These are phyloP conservation scores for Sterrhoptilus dennistouni DNA, from an alignment of 2,113 vertebrate genomes.

Conservation along the genomic window DNA sequence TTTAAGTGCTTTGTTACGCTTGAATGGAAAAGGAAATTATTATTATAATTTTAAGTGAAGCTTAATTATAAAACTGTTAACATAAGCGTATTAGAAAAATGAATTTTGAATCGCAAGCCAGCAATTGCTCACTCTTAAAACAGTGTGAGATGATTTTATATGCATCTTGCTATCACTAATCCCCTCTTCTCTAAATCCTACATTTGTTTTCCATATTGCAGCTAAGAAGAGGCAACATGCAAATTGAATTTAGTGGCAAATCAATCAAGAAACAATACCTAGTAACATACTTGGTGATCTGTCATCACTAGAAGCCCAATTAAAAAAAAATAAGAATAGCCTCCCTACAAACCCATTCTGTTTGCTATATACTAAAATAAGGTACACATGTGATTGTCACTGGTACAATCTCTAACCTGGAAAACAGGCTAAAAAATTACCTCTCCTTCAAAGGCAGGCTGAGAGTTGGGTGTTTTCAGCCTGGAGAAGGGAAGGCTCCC, in stretches of 20 bases:
- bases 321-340: not conserved
- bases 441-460: not conserved
- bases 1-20: slow-evolving; percentile 32
- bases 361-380: not conserved
- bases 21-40: slow-evolving; percentile 35
- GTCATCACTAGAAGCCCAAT: not conserved
- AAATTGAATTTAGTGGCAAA: not conserved
- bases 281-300: not conserved
- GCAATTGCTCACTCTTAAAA: not conserved
- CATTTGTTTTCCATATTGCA: not conserved
- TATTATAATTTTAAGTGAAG: slow-evolving; percentile 22
- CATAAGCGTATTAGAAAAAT: slow-evolving; percentile 16
- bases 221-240: not conserved
- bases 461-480: not conserved
- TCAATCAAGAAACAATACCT: not conserved
- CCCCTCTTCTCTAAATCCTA: not conserved
- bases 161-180: not conserved
- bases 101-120: not conserved
- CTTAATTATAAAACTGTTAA: slow-evolving; percentile 50
- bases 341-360: not conserved
- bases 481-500: not conserved
- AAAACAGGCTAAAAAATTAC: not conserved
- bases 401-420: not conserved
- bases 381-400: not conserved
- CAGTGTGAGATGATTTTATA: not conserved